These are phyloP conservation scores for Drosophila cognata DNA, from an alignment of 2,888 invertebrate genomes.

Conservation along the genomic window DNA sequence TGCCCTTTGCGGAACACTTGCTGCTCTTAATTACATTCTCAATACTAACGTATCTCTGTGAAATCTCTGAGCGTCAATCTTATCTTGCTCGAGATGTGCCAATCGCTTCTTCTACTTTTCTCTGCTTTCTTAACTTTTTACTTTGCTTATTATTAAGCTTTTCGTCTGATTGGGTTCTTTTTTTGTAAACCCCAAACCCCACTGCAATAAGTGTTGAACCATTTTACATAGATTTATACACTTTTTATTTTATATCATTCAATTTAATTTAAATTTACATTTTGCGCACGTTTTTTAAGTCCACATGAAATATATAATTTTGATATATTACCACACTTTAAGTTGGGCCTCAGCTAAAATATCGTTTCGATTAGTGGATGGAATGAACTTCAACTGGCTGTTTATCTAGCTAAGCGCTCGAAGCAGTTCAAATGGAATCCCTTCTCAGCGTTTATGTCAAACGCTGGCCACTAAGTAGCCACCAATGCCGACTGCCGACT, in stretches of 20 bases:
- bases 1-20: neutral
- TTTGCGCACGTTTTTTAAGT: neutral
- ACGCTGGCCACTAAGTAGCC: conserved; percentile 66
- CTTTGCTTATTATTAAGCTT: neutral
- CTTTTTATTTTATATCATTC: neutral
- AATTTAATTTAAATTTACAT: neutral
- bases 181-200: neutral
- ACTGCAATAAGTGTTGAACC: neutral
- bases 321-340: neutral
- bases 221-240: neutral
- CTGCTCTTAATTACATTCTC: neutral
- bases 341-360: neutral
- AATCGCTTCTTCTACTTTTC: neutral
- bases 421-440: conserved; percentile 49
- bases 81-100: neutral
- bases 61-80: neutral
- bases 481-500: conserved; percentile 31
- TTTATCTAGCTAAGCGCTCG: conserved; percentile 6
- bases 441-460: conserved; percentile 77
- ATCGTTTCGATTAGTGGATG: neutral
- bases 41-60: neutral
- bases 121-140: neutral
- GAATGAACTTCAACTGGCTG: neutral
- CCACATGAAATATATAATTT: neutral
- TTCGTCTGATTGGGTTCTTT: neutral